These are phyloP conservation scores for Criorhina ranunculi DNA, from an alignment of 2,888 invertebrate genomes.

Conservation along the genomic window DNA sequence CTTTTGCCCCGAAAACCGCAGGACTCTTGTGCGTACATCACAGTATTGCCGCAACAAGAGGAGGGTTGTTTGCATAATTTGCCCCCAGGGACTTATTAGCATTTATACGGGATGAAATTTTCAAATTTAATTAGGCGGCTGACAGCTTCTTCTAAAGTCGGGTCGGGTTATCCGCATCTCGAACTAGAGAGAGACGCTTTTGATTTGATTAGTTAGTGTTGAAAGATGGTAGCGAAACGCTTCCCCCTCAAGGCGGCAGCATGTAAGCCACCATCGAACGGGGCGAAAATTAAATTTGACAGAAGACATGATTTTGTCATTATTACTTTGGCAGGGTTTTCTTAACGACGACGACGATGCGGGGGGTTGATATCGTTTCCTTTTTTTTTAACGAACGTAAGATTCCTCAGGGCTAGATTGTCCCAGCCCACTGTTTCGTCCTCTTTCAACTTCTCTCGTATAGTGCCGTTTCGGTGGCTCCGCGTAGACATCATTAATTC, in stretches of 20 bases:
- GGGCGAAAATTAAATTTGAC: conserved; percentile 72
- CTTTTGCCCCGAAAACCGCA: conserved; percentile 69
- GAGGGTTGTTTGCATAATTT: conserved; percentile 75
- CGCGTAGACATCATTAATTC: conserved; percentile 62
- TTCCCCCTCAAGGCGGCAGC: conserved; percentile 7
- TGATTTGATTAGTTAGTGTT: conserved; percentile 72
- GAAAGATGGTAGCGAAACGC: conserved; percentile 15
- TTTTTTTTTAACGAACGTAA: conserved; percentile 35
- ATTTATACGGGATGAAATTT: conserved; percentile 74
- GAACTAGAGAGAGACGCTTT: conserved; percentile 45
- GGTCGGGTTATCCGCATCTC: conserved; percentile 56
- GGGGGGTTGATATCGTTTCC: background rate
- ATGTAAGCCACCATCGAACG: conserved; percentile 46
- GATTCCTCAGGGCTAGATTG: conserved; percentile 34
- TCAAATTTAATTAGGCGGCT: conserved; percentile 76
- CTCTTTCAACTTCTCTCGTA: conserved; percentile 13
- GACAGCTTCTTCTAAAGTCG: conserved; percentile 65
- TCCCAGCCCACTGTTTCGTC: conserved; percentile 8
- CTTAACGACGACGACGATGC: conserved; percentile 26
- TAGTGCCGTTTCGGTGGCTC: conserved; percentile 1
- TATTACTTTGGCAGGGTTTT: conserved; percentile 70
- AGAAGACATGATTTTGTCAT: conserved; percentile 72
- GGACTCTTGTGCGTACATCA: conserved; percentile 41
- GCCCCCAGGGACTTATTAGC: conserved; percentile 70
- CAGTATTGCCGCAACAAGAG: conserved; percentile 23